Percentiles rank a stretch among this genome's conserved stretches.
Conservation (phyloP, 2,797 vertebrate species). For the Dromococcyx pavoninus region DNA sequence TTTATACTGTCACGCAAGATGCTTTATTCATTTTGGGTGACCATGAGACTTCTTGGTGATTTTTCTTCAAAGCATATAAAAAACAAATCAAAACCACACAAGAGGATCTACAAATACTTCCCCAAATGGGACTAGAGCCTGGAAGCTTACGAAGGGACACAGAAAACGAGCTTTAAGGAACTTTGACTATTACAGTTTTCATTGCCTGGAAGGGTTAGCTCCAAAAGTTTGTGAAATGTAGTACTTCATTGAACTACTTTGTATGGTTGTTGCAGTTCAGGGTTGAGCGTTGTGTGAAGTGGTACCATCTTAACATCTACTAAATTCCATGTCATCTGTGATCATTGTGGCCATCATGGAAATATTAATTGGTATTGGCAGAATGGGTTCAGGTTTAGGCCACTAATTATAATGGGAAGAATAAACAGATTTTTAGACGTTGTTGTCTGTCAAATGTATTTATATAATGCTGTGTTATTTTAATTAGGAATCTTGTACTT, state of each 20-base stretch:
- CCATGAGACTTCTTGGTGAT: not conserved
- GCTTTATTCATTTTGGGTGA: not conserved
- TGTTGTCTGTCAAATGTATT: not conserved
- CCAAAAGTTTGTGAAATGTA: not conserved
- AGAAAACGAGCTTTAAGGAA: not conserved
- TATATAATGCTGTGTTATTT: not conserved
- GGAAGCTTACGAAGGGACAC: not conserved
- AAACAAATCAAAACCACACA: not conserved
- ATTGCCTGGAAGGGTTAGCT: not conserved
- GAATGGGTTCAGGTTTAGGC: slow-evolving; percentile 53
- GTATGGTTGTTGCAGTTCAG: not conserved
- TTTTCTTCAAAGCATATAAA: not conserved
- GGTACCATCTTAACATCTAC: not conserved
- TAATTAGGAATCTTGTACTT: slow-evolving; percentile 4
- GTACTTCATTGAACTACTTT: not conserved
- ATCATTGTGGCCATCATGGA: not conserved
- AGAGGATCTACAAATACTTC: not conserved
- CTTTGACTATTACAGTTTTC: not conserved
- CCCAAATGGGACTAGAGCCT: not conserved
- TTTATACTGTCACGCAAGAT: not conserved
- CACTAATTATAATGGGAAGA: slow-evolving; percentile 23
- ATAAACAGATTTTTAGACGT: not conserved
- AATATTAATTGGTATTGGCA: slow-evolving; percentile 24
- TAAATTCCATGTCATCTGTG: not conserved
- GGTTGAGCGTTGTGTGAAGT: not conserved